phyloP scores from a whole-genome alignment of 2,113 vertebrate genomes.

The Hypocryptadius cinnamomeus region DNA sequence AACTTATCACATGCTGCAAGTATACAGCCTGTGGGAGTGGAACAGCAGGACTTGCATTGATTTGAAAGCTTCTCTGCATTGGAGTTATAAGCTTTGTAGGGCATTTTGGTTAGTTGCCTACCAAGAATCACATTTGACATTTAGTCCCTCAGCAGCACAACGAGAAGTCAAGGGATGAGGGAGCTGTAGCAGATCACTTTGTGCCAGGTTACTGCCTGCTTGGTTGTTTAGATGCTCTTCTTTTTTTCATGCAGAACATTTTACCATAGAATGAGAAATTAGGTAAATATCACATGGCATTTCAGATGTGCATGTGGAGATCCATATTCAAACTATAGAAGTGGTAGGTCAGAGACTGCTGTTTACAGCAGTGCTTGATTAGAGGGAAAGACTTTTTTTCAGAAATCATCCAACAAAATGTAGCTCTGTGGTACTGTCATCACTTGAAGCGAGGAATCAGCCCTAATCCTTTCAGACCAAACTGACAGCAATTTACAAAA shows the following conservation, averaged over 20 bases:
- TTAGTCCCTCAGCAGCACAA: neutral
- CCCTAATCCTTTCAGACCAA: conserved; percentile 32
- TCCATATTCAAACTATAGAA: neutral
- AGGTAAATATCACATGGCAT: neutral
- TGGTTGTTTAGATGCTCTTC: neutral
- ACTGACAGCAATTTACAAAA: conserved; percentile 17
- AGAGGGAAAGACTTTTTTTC: conserved; percentile 2
- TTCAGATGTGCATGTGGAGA: neutral
- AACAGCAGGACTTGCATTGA: neutral
- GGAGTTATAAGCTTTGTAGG: neutral
- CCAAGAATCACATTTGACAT: neutral
- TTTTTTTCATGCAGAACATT: neutral
- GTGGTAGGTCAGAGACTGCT: conserved; percentile 8
- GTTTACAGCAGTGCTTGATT: conserved; percentile 28
- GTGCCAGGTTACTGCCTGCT: neutral
- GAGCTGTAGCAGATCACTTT: neutral
- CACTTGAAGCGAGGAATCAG: conserved; percentile 9
- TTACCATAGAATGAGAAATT: neutral
- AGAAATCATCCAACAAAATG: conserved; percentile 24
- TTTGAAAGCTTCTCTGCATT: neutral
- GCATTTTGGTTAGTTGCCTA: neutral
- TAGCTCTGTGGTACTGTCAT: neutral
- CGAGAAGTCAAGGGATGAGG: neutral
- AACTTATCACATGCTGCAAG: neutral
- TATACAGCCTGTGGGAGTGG: neutral